Percentiles rank a stretch among this genome's conserved stretches.
These are phyloP conservation scores for Gadus macrocephalus DNA, from an alignment of 2,113 vertebrate species.

Conservation along the genomic window DNA sequence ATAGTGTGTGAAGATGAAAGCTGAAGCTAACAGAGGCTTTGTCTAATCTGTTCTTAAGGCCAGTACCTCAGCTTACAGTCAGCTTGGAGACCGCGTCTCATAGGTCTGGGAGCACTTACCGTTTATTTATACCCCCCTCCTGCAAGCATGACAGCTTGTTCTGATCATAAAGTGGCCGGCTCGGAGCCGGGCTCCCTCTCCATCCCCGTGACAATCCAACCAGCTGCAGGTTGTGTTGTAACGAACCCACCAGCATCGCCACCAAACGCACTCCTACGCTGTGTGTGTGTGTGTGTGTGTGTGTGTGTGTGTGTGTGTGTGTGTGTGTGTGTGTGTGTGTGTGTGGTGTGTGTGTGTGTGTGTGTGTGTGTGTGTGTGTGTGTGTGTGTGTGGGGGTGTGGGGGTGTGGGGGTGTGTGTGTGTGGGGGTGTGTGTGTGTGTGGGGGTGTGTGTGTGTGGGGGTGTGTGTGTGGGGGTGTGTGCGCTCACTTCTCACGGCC, in stretches of 20 bases:
- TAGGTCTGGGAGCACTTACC: constrained; percentile 60
- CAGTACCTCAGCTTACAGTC: constrained; percentile 66
- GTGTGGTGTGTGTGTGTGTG: too few relatives aligned
- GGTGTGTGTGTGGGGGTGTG: too few relatives aligned
- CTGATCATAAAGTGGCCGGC: constrained; percentile 29
- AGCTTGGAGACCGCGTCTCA: constrained; percentile 49
- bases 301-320: too few relatives aligned
- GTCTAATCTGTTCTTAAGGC: constrained; percentile 74
- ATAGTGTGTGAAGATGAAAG: constrained; percentile 67
- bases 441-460: too few relatives aligned
- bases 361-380: too few relatives aligned
- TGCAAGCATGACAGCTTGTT: constrained; percentile 52
- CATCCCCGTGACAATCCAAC: constrained; percentile 1
- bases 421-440: too few relatives aligned
- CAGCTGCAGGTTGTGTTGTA: background rate
- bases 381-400: too few relatives aligned
- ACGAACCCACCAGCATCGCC: background rate
- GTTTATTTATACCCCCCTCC: constrained; percentile 72
- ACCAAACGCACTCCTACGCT: background rate
- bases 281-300: too few relatives aligned
- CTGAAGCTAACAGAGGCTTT: constrained; percentile 76
- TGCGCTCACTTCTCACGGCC: too few relatives aligned
- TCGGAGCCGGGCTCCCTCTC: constrained; percentile 17
- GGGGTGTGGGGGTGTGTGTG: too few relatives aligned
- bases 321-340: too few relatives aligned